Conservation (phyloP, 2,113 vertebrate genomes). For the Agelaius phoeniceus region DNA sequence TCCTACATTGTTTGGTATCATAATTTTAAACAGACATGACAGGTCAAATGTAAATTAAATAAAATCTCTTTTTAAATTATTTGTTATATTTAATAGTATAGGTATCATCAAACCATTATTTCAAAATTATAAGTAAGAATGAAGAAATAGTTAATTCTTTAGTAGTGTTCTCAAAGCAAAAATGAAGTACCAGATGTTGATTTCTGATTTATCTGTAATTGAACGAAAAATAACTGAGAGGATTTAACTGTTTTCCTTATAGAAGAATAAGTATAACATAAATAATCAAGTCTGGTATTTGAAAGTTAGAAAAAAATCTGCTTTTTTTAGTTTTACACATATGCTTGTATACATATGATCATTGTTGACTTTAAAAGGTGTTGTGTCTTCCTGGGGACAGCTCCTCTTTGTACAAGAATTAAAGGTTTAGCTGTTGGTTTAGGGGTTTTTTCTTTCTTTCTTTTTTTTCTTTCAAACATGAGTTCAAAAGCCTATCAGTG, state of each 20-base stretch:
- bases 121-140: not conserved
- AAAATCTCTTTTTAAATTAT: not conserved
- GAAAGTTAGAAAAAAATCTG: not conserved
- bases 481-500: not conserved
- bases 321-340: not conserved
- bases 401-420: not conserved
- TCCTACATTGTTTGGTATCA: not conserved
- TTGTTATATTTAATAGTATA: not conserved
- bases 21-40: not conserved
- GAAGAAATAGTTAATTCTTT: not conserved
- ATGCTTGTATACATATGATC: not conserved
- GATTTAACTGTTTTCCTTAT: not conserved
- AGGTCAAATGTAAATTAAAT: not conserved
- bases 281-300: not conserved
- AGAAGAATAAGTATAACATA: not conserved
- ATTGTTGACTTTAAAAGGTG: not conserved
- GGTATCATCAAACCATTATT: not conserved
- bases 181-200: not conserved
- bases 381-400: not conserved
- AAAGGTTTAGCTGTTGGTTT: not conserved
- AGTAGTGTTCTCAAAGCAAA: not conserved
- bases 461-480: not conserved
- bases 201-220: not conserved
- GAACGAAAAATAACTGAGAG: not conserved
- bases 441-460: accelerated